phyloP scores from a whole-genome alignment of 2,888 invertebrate species.

The Cremastinae sp. region DNA sequence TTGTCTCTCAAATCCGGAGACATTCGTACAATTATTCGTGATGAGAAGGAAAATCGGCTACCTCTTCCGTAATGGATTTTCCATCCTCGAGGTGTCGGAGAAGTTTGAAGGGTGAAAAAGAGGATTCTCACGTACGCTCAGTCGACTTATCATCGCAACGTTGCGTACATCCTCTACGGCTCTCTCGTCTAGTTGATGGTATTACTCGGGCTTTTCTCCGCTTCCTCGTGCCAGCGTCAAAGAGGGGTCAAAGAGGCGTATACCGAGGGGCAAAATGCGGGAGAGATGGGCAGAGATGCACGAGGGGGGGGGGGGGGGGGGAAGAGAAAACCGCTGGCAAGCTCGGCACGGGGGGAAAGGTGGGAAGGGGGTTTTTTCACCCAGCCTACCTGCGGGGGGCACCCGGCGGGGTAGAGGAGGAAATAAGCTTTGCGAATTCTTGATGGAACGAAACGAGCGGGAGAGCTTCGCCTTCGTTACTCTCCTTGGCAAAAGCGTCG shows the following conservation, averaged over 20 bases:
- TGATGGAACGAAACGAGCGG: constrained; percentile 28
- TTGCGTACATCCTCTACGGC: constrained; percentile 19
- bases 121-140: background rate
- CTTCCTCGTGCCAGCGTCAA: constrained; percentile 29
- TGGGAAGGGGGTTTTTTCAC: constrained; percentile 46
- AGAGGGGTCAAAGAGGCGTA: background rate
- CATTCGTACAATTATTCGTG: too few species aligned
- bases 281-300: constrained; percentile 15
- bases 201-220: constrained; percentile 19
- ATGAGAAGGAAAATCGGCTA: too few species aligned
- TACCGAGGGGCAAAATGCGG: background rate
- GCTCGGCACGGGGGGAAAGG: constrained; percentile 64
- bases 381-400: constrained; percentile 1
- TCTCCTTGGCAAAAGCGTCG: constrained; percentile 3
- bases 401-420: background rate
- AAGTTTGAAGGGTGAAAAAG: background rate
- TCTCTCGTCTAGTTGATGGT: constrained; percentile 16
- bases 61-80: too few species aligned
- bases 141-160: constrained; percentile 26
- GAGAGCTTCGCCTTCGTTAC: constrained; percentile 22
- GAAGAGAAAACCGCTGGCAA: constrained; percentile 43
- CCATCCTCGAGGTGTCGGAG: background rate
- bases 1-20: too few species aligned
- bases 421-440: constrained; percentile 35
- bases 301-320: constrained; percentile 8